Evolutionary conservation across 2,797 vertebrate species (phyloP), one percentile per base, ranked within the genome.

Genomic region (Clarias fuscus): DNA sequence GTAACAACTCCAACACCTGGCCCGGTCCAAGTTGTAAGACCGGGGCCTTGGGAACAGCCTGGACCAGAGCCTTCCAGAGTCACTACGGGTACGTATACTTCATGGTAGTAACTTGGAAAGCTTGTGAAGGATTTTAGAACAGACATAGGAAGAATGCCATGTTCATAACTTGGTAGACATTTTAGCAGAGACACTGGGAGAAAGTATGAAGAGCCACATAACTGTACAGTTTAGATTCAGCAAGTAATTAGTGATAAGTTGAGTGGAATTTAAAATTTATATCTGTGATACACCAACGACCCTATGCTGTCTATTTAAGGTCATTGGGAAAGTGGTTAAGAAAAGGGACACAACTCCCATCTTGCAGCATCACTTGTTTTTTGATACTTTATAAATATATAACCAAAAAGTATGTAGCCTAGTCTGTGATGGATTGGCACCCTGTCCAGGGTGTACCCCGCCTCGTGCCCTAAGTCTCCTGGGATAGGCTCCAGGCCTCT

Each of bases 21-120:
- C 0, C 84, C 90, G 0, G 89, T 70, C n/a, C 62, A 84, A 10
- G 75, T 0, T 0, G 53, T 7, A 71, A 90, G 88, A 24, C 17
- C 91, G 58, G 17, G 91, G 56, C 88, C 91, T 0, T 11, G 48
- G 0, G 10, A 11, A 10, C 8, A 48, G 1, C 43, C 1, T 1
- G 43, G 1, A 48, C 7, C 43, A 8, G 8, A 1, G 43, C 43
- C 7, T 79, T 13, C 93, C 43, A 37, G 0, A 33, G 2, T 33
- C 33, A 33, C 1, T 33, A 33, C 1, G 2, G 95, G 95, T 95
- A 93, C 91, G 85, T 27, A 43, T 24, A 71, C 30, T 56, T 56
- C 5, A 43, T 33, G 15, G 30, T 6, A 5, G 2, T 30, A 22
- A 11, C 18, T 61, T 78, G 58, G 58, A 43, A 43, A 24, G 5